These are phyloP conservation scores for Papilio elwesi DNA, from an alignment of 2,888 invertebrate species.

Conservation along the genomic window DNA sequence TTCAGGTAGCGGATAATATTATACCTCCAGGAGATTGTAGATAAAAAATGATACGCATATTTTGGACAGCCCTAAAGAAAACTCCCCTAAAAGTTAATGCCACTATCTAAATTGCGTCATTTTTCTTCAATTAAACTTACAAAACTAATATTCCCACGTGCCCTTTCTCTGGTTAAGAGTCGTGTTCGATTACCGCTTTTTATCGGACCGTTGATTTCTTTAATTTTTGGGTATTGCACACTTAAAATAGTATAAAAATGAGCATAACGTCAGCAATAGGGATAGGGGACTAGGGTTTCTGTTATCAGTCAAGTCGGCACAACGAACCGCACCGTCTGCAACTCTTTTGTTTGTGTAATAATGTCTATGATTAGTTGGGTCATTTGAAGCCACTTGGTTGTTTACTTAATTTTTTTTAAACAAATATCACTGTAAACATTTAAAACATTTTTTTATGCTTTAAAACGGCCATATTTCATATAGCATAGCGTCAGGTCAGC, in stretches of 20 bases:
- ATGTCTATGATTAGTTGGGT: too few species aligned
- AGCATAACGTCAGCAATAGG: too few species aligned
- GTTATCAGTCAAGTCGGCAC: too few species aligned
- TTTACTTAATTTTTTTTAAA: too few species aligned
- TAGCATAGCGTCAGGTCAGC: conserved; percentile 7
- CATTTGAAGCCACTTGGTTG: too few species aligned
- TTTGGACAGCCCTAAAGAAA: conserved; percentile 36
- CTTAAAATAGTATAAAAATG: neutral
- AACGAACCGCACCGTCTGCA: too few species aligned
- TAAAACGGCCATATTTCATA: neutral
- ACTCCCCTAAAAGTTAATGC: conserved; percentile 11
- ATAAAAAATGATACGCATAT: neutral
- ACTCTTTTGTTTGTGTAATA: too few species aligned
- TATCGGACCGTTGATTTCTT: conserved; percentile 19
- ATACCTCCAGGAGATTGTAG: too few species aligned
- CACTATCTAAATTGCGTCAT: conserved; percentile 45
- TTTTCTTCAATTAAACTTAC: conserved; percentile 52
- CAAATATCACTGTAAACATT: too few species aligned
- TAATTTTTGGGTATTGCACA: neutral
- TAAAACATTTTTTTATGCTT: neutral
- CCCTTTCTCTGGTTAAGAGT: conserved; percentile 24
- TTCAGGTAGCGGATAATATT: neutral
- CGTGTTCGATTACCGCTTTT: conserved; percentile 1
- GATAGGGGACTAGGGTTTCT: too few species aligned
- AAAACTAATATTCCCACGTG: conserved; percentile 50